Conservation (phyloP, 2,113 vertebrate genomes). For the Noctilio leporinus region DNA sequence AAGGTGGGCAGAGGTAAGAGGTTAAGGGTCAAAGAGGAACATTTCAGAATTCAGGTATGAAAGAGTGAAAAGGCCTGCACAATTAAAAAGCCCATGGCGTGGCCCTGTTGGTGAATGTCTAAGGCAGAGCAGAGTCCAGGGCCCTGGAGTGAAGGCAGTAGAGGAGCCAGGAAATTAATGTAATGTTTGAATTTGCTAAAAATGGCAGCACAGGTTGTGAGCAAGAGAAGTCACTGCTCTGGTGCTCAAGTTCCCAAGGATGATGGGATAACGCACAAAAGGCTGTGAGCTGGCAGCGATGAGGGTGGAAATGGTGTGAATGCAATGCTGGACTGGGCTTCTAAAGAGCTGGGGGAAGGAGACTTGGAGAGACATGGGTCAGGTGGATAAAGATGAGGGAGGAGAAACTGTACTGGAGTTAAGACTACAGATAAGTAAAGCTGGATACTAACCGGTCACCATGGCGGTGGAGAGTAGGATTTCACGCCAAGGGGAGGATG, state of each 20-base stretch:
- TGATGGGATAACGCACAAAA: neutral
- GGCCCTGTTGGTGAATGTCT: neutral
- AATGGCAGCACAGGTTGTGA: neutral
- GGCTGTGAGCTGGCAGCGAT: neutral
- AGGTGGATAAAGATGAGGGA: neutral
- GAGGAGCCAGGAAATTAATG: fast-evolving
- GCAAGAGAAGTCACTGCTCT: neutral
- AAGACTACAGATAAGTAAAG: neutral
- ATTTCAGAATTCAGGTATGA: neutral
- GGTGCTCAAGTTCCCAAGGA: neutral
- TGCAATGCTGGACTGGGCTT: neutral
- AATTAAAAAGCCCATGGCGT: neutral
- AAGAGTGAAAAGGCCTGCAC: neutral
- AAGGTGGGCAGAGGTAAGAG: neutral
- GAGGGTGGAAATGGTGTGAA: neutral
- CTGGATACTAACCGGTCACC: neutral
- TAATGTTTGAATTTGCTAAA: neutral
- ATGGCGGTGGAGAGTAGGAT: neutral
- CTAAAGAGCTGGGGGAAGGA: neutral
- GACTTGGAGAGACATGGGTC: neutral
- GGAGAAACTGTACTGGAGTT: neutral
- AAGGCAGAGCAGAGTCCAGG: neutral
- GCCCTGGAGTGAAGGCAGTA: neutral
- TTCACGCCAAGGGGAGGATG: neutral
- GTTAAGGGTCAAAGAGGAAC: neutral